Conservation (phyloP, 2,888 invertebrate genomes). For the Lycophotia porphyrea region DNA sequence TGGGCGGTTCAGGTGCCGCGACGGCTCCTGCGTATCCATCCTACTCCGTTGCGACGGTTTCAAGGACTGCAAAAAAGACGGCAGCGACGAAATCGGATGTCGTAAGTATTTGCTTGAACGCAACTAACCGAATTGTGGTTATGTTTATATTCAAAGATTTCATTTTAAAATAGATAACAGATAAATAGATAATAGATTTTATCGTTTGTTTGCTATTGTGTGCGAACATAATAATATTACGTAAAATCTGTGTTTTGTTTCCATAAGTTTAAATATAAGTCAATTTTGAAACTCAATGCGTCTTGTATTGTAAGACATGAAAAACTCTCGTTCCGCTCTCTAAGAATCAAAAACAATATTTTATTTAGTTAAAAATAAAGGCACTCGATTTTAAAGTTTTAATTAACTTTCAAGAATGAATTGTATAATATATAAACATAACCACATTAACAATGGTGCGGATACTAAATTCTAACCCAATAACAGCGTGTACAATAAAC, state of each 20-base stretch:
- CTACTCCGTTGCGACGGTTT: constrained; percentile 93
- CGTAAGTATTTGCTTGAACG: constrained; percentile 87
- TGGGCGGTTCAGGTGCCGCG: constrained; percentile 93
- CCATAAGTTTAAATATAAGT: background rate
- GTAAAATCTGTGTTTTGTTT: background rate
- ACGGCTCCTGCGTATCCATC: constrained; percentile 93
- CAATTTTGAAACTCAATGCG: background rate
- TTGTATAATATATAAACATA: constrained; percentile 48
- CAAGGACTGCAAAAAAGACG: constrained; percentile 92
- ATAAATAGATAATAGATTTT: too few species aligned
- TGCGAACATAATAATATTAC: background rate
- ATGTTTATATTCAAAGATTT: constrained; percentile 35
- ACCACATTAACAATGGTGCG: constrained; percentile 47
- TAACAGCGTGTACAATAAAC: constrained; percentile 57
- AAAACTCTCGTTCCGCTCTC: background rate
- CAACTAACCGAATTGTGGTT: constrained; percentile 55
- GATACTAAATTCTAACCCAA: constrained; percentile 62
- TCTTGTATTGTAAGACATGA: background rate
- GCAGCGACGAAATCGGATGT: constrained; percentile 91
- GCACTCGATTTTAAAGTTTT: background rate
- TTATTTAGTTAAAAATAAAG: background rate
- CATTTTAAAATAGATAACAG: too few species aligned
- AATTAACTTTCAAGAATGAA: background rate
- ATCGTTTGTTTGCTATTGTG: background rate
- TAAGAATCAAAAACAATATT: background rate